A percentile compares a stretch with the other conserved stretches of the same genome.
Evolutionary conservation across 2,888 invertebrate genomes (phyloP).

Genomic region (Nymphalis polychloros): DNA sequence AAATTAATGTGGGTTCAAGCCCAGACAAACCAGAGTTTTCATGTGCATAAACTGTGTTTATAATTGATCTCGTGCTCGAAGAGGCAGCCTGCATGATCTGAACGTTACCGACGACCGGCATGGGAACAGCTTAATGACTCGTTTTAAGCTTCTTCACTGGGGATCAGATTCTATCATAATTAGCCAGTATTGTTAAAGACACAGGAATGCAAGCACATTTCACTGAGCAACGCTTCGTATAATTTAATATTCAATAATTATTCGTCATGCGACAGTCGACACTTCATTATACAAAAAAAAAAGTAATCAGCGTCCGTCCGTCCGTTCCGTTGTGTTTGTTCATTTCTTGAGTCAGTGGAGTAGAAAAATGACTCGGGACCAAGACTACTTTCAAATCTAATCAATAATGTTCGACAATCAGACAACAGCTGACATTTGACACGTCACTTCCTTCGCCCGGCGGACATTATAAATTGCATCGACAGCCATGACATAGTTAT

Average conservation of each 20-base stretch:
- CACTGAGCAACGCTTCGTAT: neutral
- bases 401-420: constrained; percentile 29
- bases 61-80: too few relatives aligned
- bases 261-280: neutral
- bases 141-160: too few relatives aligned
- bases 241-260: neutral
- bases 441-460: constrained; percentile 8
- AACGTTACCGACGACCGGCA: too few relatives aligned
- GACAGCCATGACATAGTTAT: too few relatives aligned
- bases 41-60: too few relatives aligned
- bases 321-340: neutral
- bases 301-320: constrained; percentile 9
- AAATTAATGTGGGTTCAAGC: too few relatives aligned
- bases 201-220: neutral
- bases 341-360: constrained; percentile 18
- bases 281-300: neutral
- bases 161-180: too few relatives aligned
- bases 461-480: neutral
- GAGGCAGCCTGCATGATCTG: too few relatives aligned
- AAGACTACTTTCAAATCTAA: constrained; percentile 26
- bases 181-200: too few relatives aligned
- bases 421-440: constrained; percentile 15
- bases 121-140: too few relatives aligned
- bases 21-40: too few relatives aligned
- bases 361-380: constrained; percentile 26